phyloP scores from a whole-genome alignment of 2,113 vertebrate species.

The Apteryx mantelli region DNA sequence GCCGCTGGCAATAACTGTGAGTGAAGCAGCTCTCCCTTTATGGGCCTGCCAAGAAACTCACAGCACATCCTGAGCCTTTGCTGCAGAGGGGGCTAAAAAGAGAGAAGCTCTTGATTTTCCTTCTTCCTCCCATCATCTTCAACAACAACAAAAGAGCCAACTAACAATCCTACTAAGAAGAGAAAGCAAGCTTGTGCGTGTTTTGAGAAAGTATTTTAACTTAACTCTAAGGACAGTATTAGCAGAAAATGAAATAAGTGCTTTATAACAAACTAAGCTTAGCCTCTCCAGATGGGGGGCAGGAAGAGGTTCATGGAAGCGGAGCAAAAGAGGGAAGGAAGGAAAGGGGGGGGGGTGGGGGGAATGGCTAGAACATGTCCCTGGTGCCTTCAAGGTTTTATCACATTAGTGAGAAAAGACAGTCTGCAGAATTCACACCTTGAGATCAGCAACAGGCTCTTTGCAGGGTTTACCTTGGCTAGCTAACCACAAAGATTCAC shows the following conservation, averaged over 20 bases:
- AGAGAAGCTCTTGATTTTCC: not conserved
- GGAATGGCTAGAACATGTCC: not conserved
- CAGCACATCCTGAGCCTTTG: not conserved
- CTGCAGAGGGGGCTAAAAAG: not conserved
- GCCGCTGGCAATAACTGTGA: not conserved
- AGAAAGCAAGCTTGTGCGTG: not conserved
- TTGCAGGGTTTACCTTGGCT: not conserved
- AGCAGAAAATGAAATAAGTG: not conserved
- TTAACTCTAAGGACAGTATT: not conserved
- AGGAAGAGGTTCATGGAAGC: not conserved
- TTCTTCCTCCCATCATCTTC: not conserved
- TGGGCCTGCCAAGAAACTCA: not conserved
- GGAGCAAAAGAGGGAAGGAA: not conserved
- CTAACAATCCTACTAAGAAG: not conserved
- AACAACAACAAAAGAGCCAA: not conserved
- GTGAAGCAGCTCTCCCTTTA: slow-evolving; percentile 14
- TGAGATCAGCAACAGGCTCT: not conserved
- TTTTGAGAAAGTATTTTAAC: not conserved
- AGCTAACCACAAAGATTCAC: not conserved
- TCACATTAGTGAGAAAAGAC: not conserved
- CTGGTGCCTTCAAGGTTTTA: not conserved
- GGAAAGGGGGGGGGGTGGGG: not conserved
- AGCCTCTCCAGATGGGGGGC: not conserved
- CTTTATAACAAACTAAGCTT: not conserved
- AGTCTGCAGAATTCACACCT: not conserved